Conservation (phyloP, 37 sponge, comb jelly and placozoan species). For the Agelas oroides region DNA sequence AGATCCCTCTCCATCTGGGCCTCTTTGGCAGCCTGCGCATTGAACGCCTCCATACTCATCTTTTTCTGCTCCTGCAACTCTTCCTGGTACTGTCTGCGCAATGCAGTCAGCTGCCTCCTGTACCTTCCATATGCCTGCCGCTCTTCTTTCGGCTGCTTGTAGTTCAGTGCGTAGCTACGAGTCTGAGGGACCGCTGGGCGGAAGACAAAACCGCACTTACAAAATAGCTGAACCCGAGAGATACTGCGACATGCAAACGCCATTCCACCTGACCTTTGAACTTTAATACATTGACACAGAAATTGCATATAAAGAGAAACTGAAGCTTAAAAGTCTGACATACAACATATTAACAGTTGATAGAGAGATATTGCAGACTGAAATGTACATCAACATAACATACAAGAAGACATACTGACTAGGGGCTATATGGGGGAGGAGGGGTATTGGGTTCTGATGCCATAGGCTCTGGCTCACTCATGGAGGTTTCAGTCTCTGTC, state of each 20-base stretch:
- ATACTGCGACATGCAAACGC: neutral
- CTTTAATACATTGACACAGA: neutral
- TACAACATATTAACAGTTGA: neutral
- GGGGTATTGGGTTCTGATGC: conserved; percentile 14
- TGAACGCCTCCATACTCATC: conserved; percentile 39
- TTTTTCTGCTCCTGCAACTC: conserved; percentile 20
- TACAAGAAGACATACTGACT: neutral
- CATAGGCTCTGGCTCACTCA: conserved; percentile 38
- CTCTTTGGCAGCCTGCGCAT: conserved; percentile 58
- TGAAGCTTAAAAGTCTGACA: neutral
- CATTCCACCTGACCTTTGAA: neutral
- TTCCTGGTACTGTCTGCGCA: conserved; percentile 22
- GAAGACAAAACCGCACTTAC: too few relatives aligned
- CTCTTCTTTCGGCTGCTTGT: conserved; percentile 19
- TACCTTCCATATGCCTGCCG: conserved; percentile 23
- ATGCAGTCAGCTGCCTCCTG: conserved; percentile 11
- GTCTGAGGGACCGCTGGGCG: too few relatives aligned
- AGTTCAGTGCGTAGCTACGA: neutral
- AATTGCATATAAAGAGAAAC: too few relatives aligned
- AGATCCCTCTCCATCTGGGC: conserved; percentile 30
- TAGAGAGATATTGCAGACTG: neutral
- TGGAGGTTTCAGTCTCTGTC: conserved; percentile 36
- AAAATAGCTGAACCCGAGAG: too few relatives aligned
- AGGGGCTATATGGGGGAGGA: conserved; percentile 75
- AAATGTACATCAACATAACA: neutral